phyloP scores from a whole-genome alignment of 2,888 invertebrate genomes.

The Lasioglossum villosulum region DNA sequence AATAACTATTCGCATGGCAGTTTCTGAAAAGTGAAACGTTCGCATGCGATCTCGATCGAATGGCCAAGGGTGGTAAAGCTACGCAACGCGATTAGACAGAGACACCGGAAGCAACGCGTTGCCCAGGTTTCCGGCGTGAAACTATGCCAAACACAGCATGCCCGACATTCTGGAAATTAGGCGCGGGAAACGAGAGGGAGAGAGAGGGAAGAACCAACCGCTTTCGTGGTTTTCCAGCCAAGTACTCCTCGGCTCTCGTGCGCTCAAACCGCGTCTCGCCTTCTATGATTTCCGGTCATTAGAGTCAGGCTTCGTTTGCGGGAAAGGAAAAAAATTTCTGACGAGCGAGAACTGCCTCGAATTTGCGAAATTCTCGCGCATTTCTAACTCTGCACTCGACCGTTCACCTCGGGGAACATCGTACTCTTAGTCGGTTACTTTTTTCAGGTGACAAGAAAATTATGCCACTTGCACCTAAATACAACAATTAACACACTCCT shows the following conservation, averaged over 20 bases:
- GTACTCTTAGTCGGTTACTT: not conserved
- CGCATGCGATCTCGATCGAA: not conserved
- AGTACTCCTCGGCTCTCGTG: slow-evolving; percentile 5
- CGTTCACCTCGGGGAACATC: not conserved
- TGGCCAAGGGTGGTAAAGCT: not conserved
- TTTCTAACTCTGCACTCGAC: not conserved
- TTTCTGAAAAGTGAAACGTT: not conserved
- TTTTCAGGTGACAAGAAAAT: not conserved
- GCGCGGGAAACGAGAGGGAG: slow-evolving; percentile 9
- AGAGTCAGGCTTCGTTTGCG: not conserved
- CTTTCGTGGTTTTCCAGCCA: slow-evolving; percentile 42
- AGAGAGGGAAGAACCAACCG: slow-evolving; percentile 17
- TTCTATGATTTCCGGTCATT: slow-evolving; percentile 25
- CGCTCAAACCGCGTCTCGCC: slow-evolving; percentile 3
- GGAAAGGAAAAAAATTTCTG: not conserved
- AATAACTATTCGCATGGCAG: not conserved
- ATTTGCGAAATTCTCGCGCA: not conserved
- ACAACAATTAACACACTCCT: not conserved
- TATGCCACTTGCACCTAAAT: not conserved
- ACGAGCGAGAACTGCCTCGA: not conserved
- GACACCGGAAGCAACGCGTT: not conserved
- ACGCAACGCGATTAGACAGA: not conserved
- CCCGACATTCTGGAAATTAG: slow-evolving; percentile 27
- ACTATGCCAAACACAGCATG: not conserved
- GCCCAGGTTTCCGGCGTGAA: slow-evolving; percentile 8